Conservation (phyloP, 2,797 vertebrate species). For the Sylvia borin region DNA sequence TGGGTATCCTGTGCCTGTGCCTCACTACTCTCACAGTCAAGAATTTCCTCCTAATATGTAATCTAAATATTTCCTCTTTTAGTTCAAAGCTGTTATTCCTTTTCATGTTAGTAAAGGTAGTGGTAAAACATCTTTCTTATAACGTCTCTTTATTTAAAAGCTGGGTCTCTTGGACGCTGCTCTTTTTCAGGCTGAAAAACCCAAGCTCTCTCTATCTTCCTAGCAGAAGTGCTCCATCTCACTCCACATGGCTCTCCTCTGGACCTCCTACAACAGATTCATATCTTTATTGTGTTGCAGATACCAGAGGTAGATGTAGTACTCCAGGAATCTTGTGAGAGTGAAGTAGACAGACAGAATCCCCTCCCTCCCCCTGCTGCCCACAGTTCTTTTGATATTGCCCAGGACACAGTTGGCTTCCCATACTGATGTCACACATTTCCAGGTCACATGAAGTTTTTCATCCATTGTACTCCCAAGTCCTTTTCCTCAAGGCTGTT, state of each 20-base stretch:
- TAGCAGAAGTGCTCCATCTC: fast-evolving
- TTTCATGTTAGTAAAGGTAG: background rate
- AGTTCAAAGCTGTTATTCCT: background rate
- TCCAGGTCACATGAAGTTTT: fast-evolving
- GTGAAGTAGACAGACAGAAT: background rate
- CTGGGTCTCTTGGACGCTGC: background rate
- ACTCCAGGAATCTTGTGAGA: fast-evolving
- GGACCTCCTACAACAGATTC: fast-evolving
- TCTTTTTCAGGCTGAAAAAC: background rate
- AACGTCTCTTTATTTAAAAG: background rate
- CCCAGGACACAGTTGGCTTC: fast-evolving
- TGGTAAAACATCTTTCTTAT: background rate
- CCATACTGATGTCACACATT: fast-evolving
- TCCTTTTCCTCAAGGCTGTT: background rate
- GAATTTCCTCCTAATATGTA: background rate
- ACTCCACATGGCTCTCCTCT: fast-evolving
- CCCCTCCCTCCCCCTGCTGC: background rate
- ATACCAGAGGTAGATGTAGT: fast-evolving
- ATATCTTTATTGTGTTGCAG: background rate
- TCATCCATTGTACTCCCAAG: fast-evolving
- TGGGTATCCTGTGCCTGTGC: background rate
- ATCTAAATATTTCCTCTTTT: background rate
- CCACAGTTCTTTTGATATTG: fast-evolving
- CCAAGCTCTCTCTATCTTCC: background rate
- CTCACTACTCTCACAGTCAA: background rate